Evolutionary conservation across 2,113 vertebrate genomes (phyloP).

Genomic region (Semnornis frantzii): DNA sequence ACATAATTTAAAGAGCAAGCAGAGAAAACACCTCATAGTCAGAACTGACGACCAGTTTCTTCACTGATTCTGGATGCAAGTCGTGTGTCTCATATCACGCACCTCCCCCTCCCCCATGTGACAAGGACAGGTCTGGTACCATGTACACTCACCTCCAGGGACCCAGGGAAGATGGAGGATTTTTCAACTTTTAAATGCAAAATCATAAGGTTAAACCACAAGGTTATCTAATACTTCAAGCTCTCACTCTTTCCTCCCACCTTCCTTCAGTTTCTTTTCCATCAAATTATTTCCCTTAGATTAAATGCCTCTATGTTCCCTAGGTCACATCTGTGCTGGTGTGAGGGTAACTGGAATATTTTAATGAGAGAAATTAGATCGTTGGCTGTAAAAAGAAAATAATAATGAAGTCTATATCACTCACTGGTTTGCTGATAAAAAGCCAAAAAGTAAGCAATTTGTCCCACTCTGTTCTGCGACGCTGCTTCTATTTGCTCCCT

Average conservation of each 20-base stretch:
- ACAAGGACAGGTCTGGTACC: background rate
- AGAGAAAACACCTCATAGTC: background rate
- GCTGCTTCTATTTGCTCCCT: too few species aligned
- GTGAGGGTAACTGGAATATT: too few species aligned
- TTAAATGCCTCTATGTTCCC: background rate
- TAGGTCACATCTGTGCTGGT: background rate
- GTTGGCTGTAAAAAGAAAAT: too few species aligned
- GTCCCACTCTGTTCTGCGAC: too few species aligned
- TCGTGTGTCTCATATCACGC: background rate
- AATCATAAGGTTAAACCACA: background rate
- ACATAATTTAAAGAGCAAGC: background rate
- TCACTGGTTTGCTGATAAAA: too few species aligned
- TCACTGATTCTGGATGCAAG: background rate
- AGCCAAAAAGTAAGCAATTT: too few species aligned
- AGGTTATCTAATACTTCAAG: background rate
- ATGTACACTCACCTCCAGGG: background rate
- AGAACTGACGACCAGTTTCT: background rate
- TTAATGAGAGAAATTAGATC: too few species aligned
- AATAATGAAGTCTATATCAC: too few species aligned
- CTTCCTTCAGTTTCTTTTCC: background rate
- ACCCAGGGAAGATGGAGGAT: background rate
- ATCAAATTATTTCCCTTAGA: background rate
- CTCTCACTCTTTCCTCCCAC: background rate
- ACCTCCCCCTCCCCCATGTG: accelerated
- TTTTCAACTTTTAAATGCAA: background rate